These are phyloP conservation scores for Actenoides hombroni DNA, from an alignment of 2,113 vertebrate species.

Conservation along the genomic window DNA sequence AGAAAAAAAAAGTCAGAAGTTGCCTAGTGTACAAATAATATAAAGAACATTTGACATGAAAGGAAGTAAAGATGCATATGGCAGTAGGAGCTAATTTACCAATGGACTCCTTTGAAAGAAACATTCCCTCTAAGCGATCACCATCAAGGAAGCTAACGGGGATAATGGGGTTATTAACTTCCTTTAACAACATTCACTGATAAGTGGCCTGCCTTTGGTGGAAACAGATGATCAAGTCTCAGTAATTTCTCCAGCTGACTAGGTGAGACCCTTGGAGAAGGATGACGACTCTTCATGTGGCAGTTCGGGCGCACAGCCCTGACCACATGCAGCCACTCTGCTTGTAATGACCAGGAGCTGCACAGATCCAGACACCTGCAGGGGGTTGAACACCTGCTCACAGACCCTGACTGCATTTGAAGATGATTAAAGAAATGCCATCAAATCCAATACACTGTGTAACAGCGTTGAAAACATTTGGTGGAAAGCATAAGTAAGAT, in stretches of 20 bases:
- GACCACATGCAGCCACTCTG: fast-evolving
- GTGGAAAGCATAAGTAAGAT: not conserved
- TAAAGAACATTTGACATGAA: not conserved
- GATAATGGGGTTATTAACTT: not conserved
- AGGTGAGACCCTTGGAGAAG: not conserved
- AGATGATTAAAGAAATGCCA: not conserved
- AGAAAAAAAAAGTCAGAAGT: not conserved
- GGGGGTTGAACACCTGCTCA: fast-evolving
- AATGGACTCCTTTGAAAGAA: not conserved
- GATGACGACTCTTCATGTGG: fast-evolving
- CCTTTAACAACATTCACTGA: not conserved
- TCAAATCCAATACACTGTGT: not conserved
- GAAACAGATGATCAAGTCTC: not conserved
- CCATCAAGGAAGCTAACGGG: not conserved
- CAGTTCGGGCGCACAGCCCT: not conserved
- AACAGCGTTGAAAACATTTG: not conserved
- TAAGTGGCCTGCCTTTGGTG: not conserved
- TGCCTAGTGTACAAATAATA: not conserved
- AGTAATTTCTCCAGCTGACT: not conserved
- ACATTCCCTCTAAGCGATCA: not conserved
- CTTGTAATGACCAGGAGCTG: not conserved
- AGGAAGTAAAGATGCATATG: not conserved
- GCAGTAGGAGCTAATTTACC: not conserved
- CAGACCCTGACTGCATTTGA: not conserved
- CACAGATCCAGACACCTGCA: not conserved